These are phyloP conservation scores for Sceliomorpha sp. DNA, from an alignment of 2,888 invertebrate species.

Conservation along the genomic window DNA sequence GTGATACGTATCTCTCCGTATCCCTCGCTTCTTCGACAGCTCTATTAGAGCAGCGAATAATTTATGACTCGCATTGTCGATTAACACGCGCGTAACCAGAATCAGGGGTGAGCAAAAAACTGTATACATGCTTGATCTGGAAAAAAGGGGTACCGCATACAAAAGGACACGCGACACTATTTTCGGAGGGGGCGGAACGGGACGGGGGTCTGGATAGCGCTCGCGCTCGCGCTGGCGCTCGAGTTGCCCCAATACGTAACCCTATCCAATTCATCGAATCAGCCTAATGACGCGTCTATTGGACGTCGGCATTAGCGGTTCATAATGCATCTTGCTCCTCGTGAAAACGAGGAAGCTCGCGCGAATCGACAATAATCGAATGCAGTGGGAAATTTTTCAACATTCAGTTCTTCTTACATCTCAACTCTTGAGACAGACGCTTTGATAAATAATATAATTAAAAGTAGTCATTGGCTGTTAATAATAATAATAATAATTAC, in stretches of 20 bases:
- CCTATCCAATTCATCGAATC: conserved; percentile 76
- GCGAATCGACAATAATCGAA: conserved; percentile 3
- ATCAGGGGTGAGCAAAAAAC: conserved; percentile 65
- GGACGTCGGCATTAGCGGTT: conserved; percentile 67
- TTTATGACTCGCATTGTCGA: conserved; percentile 79
- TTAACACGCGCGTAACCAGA: conserved; percentile 77
- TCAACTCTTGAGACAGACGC: no score
- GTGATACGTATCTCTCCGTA: conserved; percentile 52
- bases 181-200: conserved; percentile 65
- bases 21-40: conserved; percentile 63
- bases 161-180: conserved; percentile 66
- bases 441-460: neutral
- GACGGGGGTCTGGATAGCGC: no score
- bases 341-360: conserved; percentile 11
- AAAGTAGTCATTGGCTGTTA: neutral
- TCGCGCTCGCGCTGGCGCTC: conserved; percentile 25
- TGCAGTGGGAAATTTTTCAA: conserved; percentile 15
- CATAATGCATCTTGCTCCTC: conserved; percentile 47
- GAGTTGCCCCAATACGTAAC: conserved; percentile 54
- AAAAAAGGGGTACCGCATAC: conserved; percentile 70
- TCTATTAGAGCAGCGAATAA: conserved; percentile 79
- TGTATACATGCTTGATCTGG: conserved; percentile 63
- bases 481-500: no score
- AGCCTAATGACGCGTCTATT: conserved; percentile 75
- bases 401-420: neutral